Conservation (phyloP, 2,888 invertebrate genomes). For the Eurytoma californica region DNA sequence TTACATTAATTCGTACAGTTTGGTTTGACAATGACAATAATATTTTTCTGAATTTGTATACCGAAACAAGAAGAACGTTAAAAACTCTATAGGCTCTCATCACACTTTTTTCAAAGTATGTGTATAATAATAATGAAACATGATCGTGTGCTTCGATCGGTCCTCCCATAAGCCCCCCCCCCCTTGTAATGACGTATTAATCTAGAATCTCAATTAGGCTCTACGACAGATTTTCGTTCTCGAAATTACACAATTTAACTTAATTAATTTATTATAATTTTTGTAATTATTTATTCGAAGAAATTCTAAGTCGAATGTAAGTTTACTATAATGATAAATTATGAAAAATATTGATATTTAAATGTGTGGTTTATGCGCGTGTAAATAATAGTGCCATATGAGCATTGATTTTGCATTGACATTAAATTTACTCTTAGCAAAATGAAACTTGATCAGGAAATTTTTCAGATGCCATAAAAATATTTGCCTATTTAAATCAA, state of each 20-base stretch:
- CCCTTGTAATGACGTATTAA: conserved; percentile 23
- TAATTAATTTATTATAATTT: neutral
- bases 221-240: conserved; percentile 47
- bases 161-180: conserved; percentile 8
- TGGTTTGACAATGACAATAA: conserved; percentile 56
- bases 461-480: too few species aligned
- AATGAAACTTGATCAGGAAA: too few species aligned
- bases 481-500: neutral
- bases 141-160: conserved; percentile 27
- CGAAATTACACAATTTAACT: neutral
- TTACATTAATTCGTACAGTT: conserved; percentile 44
- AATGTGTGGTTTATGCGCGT: too few species aligned
- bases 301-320: too few species aligned
- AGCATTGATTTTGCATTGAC: too few species aligned
- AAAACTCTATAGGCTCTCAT: conserved; percentile 43
- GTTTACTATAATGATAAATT: neutral
- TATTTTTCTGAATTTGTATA: conserved; percentile 53
- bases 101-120: conserved; percentile 49
- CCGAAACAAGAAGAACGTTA: conserved; percentile 36
- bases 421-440: too few species aligned
- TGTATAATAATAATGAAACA: conserved; percentile 31
- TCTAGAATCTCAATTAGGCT: conserved; percentile 46
- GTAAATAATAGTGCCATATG: conserved; percentile 29
- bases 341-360: neutral
- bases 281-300: too few species aligned